These are phyloP conservation scores for Poecilia picta DNA, from an alignment of 2,797 vertebrate genomes.

Conservation along the genomic window DNA sequence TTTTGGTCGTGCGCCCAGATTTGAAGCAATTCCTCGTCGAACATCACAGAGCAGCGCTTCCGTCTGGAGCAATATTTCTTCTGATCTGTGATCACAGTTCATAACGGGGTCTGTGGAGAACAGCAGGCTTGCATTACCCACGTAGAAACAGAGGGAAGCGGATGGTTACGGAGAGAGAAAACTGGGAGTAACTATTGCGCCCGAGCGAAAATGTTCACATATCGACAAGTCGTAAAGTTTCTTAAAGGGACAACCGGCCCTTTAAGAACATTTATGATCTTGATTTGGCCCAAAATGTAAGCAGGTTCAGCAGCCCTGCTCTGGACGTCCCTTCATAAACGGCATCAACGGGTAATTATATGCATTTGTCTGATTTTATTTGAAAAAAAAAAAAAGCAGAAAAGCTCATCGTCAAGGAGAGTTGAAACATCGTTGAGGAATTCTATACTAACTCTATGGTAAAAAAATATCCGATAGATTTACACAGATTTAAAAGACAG, in stretches of 20 bases:
- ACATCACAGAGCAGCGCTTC: neutral
- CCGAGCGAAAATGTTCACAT: neutral
- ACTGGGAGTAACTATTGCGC: neutral
- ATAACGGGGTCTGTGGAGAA: neutral
- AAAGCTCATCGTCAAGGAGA: neutral
- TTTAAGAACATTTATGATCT: too few relatives aligned
- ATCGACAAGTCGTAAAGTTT: neutral
- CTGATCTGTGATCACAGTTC: slow-evolving; percentile 6
- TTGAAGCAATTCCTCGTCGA: neutral
- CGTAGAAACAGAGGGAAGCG: neutral
- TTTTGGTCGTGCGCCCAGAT: neutral
- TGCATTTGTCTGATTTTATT: neutral
- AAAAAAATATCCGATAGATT: neutral
- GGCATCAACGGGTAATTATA: neutral
- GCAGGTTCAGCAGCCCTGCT: neutral
- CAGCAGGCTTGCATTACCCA: neutral
- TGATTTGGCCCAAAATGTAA: too few relatives aligned
- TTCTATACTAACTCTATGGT: neutral
- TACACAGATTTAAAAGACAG: neutral
- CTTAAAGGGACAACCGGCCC: too few relatives aligned
- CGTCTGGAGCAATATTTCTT: neutral
- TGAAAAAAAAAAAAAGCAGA: neutral
- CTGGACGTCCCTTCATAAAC: neutral
- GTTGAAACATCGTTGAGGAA: neutral
- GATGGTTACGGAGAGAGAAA: neutral